phyloP scores from a whole-genome alignment of 2,113 vertebrate species.

The Esox niger region DNA sequence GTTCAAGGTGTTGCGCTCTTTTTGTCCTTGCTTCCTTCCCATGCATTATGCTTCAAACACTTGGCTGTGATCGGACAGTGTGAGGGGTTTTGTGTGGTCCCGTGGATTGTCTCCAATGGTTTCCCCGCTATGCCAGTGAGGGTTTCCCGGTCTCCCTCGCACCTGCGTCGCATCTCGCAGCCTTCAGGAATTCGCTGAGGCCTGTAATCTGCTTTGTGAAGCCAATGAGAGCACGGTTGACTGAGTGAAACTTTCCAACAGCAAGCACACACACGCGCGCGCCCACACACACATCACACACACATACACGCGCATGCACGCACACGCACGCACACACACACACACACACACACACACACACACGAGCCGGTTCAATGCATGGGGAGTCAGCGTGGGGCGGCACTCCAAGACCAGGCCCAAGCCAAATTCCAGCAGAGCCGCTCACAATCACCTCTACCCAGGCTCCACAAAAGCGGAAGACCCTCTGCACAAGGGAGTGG shows the following conservation, averaged over 20 bases:
- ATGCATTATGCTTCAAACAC: background rate
- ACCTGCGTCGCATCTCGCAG: slow-evolving; percentile 85
- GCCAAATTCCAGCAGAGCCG: slow-evolving; percentile 89
- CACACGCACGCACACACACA: background rate
- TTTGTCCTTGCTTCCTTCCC: background rate
- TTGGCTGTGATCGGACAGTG: background rate
- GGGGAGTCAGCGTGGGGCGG: slow-evolving; percentile 82
- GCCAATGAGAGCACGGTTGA: slow-evolving; percentile 87
- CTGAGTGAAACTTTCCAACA: slow-evolving; percentile 86
- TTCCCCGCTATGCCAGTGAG: slow-evolving; percentile 67
- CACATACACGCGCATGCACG: background rate
- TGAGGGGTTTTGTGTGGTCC: slow-evolving; percentile 82
- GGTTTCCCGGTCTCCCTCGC: slow-evolving; percentile 78
- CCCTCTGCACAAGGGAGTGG: slow-evolving; percentile 13
- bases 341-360: background rate
- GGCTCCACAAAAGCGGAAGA: slow-evolving; percentile 66
- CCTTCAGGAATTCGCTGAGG: slow-evolving; percentile 92
- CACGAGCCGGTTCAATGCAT: slow-evolving; percentile 73
- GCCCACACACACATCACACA: background rate
- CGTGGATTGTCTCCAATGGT: slow-evolving; percentile 58
- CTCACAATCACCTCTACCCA: slow-evolving; percentile 81
- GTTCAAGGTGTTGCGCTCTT: background rate
- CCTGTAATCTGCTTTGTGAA: slow-evolving; percentile 94
- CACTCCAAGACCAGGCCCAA: slow-evolving; percentile 76
- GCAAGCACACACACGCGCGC: slow-evolving; percentile 66